These are phyloP conservation scores for Acromyrmex heyeri DNA, from an alignment of 1,140 invertebrate genomes.

Conservation along the genomic window DNA sequence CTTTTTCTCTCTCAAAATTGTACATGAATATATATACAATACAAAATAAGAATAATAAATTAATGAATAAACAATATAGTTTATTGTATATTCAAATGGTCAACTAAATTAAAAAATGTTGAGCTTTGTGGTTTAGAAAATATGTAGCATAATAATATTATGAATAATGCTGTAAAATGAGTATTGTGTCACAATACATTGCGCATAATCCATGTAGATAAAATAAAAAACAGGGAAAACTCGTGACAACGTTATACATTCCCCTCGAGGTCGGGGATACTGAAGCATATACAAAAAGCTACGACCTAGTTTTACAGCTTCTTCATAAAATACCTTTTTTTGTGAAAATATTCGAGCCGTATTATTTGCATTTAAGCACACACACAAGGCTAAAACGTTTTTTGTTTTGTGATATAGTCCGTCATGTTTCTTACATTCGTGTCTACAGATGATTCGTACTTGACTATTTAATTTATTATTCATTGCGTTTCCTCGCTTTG, in stretches of 20 bases:
- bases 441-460: background rate
- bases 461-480: slow-evolving; percentile 23
- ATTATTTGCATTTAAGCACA: slow-evolving; percentile 20
- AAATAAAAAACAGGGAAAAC: slow-evolving; percentile 1
- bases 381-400: background rate
- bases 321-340: slow-evolving; percentile 15
- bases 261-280: background rate
- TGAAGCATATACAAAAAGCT: slow-evolving; percentile 3
- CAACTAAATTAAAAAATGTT: background rate
- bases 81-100: background rate
- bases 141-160: background rate
- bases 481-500: background rate
- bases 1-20: background rate
- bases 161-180: background rate
- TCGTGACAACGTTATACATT: background rate
- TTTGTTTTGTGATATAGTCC: background rate
- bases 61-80: background rate
- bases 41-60: background rate
- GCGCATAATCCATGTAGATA: background rate
- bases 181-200: background rate
- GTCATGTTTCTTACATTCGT: slow-evolving; percentile 3
- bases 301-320: slow-evolving; percentile 31
- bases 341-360: background rate
- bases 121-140: background rate
- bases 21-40: background rate